Evolutionary conservation across 2,888 invertebrate species (phyloP).

Genomic region (Tridacna crocea): DNA sequence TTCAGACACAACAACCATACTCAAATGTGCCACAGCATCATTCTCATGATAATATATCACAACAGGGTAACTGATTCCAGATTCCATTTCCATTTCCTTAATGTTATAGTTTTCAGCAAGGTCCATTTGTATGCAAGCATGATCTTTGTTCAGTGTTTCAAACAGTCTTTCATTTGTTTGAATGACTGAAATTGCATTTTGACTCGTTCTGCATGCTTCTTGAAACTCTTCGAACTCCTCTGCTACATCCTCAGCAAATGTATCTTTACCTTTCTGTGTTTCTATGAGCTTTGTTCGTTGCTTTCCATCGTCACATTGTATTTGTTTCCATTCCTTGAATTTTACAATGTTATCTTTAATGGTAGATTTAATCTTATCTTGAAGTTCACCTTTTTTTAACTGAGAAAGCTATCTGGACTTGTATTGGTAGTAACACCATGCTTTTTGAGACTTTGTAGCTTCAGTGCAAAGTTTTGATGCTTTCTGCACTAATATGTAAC

Average conservation of each 20-base stretch:
- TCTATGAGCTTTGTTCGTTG: conserved; percentile 6
- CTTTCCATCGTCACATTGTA: conserved; percentile 29
- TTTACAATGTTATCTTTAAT: conserved; percentile 10
- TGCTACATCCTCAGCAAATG: background rate
- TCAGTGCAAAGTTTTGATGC: conserved; percentile 25
- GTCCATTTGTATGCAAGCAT: no score
- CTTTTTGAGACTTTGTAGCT: conserved; percentile 23
- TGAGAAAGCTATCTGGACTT: conserved; percentile 26
- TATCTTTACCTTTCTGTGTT: background rate
- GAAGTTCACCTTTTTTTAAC: background rate
- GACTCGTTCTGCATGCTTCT: no score
- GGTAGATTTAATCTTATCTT: conserved; percentile 14
- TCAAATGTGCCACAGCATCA: conserved; percentile 17
- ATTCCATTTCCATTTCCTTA: no score
- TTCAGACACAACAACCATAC: conserved; percentile 16
- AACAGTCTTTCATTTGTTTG: no score
- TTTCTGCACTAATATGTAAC: no score
- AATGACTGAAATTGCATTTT: no score
- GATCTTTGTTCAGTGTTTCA: no score
- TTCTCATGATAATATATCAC: conserved; percentile 19
- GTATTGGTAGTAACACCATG: conserved; percentile 28
- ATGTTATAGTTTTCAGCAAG: no score
- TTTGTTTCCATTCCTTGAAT: conserved; percentile 26
- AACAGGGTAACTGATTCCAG: no score
- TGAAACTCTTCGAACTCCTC: background rate